A percentile compares a stretch with the other conserved stretches of the same genome.
Evolutionary conservation across 2,113 vertebrate genomes (phyloP).

Genomic region (Hypocryptadius cinnamomeus): DNA sequence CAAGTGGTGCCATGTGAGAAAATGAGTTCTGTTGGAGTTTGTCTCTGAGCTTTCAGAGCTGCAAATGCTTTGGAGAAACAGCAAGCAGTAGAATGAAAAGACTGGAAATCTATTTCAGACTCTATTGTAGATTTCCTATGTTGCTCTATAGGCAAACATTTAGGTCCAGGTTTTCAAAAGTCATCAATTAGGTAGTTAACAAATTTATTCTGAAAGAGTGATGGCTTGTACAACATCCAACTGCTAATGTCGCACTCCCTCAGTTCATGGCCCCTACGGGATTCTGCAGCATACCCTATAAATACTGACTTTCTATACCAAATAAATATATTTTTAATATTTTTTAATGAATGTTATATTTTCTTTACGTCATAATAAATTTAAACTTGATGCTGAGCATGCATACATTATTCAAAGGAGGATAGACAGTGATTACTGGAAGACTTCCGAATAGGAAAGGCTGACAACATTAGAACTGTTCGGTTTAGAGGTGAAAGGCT

Average conservation of each 20-base stretch:
- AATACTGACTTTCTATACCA: not conserved
- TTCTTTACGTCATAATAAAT: not conserved
- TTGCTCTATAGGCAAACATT: not conserved
- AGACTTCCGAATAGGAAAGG: not conserved
- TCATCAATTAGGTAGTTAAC: not conserved
- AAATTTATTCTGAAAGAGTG: not conserved
- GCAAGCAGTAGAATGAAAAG: not conserved
- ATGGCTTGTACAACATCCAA: not conserved
- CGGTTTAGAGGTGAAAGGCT: not conserved
- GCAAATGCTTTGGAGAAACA: not conserved
- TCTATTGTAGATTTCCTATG: not conserved
- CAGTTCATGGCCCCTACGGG: not conserved
- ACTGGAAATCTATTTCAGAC: not conserved
- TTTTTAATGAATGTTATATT: not conserved
- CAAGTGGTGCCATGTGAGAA: not conserved
- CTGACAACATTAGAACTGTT: not conserved
- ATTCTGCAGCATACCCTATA: not conserved
- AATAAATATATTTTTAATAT: not conserved
- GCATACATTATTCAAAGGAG: not conserved
- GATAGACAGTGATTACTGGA: not conserved
- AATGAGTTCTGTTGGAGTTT: not conserved
- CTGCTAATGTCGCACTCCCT: not conserved
- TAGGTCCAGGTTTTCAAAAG: not conserved
- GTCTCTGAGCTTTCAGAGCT: not conserved
- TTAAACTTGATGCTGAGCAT: not conserved